phyloP scores from a whole-genome alignment of 2,797 vertebrate species.

The Sebastes variabilis region DNA sequence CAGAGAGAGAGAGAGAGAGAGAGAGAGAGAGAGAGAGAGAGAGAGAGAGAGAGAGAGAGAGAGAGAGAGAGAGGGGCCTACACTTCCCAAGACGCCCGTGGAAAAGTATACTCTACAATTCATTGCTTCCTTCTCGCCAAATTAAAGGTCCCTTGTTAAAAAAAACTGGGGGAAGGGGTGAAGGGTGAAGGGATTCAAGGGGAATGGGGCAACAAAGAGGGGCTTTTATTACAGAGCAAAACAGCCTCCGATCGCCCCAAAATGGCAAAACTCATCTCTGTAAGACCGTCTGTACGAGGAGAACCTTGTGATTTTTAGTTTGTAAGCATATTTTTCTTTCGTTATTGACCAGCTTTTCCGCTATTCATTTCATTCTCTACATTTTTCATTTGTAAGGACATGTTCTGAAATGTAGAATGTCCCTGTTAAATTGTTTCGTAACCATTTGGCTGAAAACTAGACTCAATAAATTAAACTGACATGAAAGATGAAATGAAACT shows the following conservation, averaged over 20 bases:
- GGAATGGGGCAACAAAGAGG: slow-evolving; percentile 50
- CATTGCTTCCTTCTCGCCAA: slow-evolving; percentile 83
- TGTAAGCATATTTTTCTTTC: not conserved
- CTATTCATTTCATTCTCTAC: not conserved
- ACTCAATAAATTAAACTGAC: not conserved
- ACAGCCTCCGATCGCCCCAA: slow-evolving; percentile 18
- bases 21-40: too few relatives aligned
- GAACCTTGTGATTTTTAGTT: not conserved
- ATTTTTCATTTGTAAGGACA: not conserved
- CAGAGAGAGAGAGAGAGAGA: not conserved
- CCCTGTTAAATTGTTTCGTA: not conserved
- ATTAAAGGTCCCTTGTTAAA: slow-evolving; percentile 85
- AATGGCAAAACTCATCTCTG: slow-evolving; percentile 9
- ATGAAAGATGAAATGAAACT: not conserved
- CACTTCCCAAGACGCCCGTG: slow-evolving; percentile 72
- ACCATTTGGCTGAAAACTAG: not conserved
- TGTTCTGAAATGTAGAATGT: not conserved
- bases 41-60: not conserved
- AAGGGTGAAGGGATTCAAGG: slow-evolving; percentile 22
- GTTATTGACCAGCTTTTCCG: not conserved
- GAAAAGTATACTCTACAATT: slow-evolving; percentile 84
- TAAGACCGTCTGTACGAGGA: not conserved
- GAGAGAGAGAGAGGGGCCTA: slow-evolving; percentile 20
- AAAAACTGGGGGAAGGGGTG: slow-evolving; percentile 48
- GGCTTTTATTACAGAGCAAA: slow-evolving; percentile 75